Conservation (phyloP, 2,888 invertebrate genomes). For the Sepioteuthis lessoniana region DNA sequence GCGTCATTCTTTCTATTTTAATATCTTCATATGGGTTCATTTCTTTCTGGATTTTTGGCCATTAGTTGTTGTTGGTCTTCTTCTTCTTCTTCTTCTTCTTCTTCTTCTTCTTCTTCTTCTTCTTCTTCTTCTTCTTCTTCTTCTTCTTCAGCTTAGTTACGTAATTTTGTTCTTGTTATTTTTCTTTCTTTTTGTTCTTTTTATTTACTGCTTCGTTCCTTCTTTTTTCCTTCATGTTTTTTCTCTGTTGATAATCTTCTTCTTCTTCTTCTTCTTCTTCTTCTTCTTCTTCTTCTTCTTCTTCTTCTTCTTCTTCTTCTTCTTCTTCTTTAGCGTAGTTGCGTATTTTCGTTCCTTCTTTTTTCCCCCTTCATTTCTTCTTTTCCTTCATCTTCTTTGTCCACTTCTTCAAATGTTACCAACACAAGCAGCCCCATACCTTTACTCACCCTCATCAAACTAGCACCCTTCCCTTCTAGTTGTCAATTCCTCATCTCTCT, state of each 20-base stretch:
- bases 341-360: neutral
- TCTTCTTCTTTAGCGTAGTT: neutral
- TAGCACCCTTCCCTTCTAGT: too few relatives aligned
- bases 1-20: neutral
- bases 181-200: neutral
- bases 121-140: neutral
- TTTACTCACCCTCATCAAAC: too few relatives aligned
- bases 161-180: neutral
- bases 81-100: too few relatives aligned
- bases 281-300: neutral
- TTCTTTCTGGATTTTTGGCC: neutral
- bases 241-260: neutral
- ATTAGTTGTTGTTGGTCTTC: neutral
- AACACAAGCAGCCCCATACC: too few relatives aligned
- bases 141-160: neutral
- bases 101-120: neutral
- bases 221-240: neutral
- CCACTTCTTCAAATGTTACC: too few relatives aligned
- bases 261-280: neutral
- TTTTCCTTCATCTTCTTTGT: too few relatives aligned
- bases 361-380: neutral
- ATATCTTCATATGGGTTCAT: too few relatives aligned
- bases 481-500: too few relatives aligned
- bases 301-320: conserved; percentile 33
- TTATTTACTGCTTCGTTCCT: neutral